Evolutionary conservation across 2,113 vertebrate species (phyloP).

Genomic region (Ammodytes dubius): DNA sequence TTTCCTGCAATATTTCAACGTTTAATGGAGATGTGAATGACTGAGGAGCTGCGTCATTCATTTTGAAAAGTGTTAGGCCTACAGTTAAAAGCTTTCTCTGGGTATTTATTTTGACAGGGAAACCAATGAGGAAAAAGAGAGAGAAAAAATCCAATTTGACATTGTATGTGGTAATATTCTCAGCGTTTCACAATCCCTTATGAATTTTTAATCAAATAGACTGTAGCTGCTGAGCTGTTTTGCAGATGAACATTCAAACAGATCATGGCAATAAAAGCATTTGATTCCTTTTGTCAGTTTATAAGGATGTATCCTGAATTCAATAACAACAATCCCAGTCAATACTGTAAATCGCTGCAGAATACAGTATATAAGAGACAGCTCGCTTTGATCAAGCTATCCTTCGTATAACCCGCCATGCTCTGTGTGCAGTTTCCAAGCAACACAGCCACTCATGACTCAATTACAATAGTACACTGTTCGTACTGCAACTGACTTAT

Average conservation of each 20-base stretch:
- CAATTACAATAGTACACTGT: constrained; percentile 78
- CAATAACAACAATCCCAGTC: background rate
- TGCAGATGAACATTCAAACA: background rate
- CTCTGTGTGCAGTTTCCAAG: constrained; percentile 79
- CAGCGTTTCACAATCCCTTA: background rate
- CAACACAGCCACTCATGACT: constrained; percentile 82
- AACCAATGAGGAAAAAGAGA: background rate
- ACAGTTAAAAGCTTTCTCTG: background rate
- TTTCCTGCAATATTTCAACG: constrained; percentile 33
- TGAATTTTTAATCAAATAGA: background rate
- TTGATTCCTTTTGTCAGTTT: background rate
- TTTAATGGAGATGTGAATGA: constrained; percentile 12
- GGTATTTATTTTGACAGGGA: background rate
- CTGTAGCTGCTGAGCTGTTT: background rate
- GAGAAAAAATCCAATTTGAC: background rate
- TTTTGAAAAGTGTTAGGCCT: background rate
- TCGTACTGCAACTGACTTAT: constrained; percentile 79
- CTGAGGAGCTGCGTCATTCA: background rate
- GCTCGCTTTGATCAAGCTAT: constrained; percentile 64
- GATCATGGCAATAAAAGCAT: background rate
- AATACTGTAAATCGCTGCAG: constrained; percentile 34
- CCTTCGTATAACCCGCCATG: constrained; percentile 48
- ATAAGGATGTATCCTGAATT: background rate
- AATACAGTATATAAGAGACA: constrained; percentile 27
- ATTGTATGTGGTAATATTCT: background rate